Base-by-base conservation (phyloP, 1,140 invertebrate species). In the Pseudomyrmex pallidus region DNA sequence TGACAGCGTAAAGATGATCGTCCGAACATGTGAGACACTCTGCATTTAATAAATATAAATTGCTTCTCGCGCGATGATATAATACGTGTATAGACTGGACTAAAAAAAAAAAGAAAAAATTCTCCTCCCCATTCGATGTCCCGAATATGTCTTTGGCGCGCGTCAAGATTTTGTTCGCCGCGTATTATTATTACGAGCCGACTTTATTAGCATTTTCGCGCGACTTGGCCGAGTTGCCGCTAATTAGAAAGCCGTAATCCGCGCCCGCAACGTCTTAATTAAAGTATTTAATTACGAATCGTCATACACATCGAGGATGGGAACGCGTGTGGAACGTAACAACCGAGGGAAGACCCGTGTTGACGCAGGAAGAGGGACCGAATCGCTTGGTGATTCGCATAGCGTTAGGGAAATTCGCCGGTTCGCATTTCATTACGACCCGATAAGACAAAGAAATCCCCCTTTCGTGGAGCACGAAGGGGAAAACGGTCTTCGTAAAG, bases 381-480 rank as follows among this genome's bases (percentile, higher is more conserved):
- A 35, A 35, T 35, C 35, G 35, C 35, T 5, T 44, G 20, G 67
- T 80, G 66, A 80, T 50, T 70, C 66, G 20, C 66, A n/a, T 84
- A 76, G 70, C 77, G 84, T 90, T 83, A 86, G 68, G 85, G 85
- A 88, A 88, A 90, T 89, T 88, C 56, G 72, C 46, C 25, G 77
- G 77, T 66, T 85, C 76, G 84, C 84, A 76, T 90, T 90, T 89
- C 88, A 87, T 90, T 89, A 84, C 52, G 62, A 83, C 48, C 61
- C 82, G 83, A 87, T 84, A 85, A 88, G 85, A 85, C 85, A 83
- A 85, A 82, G 76, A 88, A 85, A 86, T 86, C 77, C 54, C 77
- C 50, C 70, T 86, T 78, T 89, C 46, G 80, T 35, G 35, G 35
- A 35, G 5, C 5, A 66, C 5, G 61, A 70, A 61, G 46, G 66